phyloP scores from a whole-genome alignment of 1,140 invertebrate species.

The Drosophila setifemur region DNA sequence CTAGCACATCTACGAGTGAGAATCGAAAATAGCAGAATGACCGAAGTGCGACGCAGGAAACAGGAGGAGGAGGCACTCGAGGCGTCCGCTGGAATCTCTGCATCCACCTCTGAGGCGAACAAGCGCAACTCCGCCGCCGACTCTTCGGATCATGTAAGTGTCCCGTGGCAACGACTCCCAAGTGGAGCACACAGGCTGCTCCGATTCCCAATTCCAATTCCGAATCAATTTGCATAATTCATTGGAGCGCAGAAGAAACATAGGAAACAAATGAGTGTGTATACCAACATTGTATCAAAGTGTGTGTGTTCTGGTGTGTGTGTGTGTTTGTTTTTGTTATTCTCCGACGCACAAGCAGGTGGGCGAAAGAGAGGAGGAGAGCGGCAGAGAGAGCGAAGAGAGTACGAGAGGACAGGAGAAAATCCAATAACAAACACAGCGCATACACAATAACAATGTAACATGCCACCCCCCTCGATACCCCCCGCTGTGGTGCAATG shows the following conservation, averaged over 20 bases:
- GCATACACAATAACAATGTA: slow-evolving; percentile 21
- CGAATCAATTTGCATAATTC: slow-evolving; percentile 56
- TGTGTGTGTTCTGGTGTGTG: slow-evolving; percentile 27
- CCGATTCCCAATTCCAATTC: slow-evolving; percentile 13
- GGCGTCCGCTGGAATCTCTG: slow-evolving; percentile 21
- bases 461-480: not conserved
- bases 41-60: slow-evolving; percentile 78
- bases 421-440: slow-evolving; percentile 64
- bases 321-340: slow-evolving; percentile 71
- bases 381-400: slow-evolving; percentile 23
- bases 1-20: slow-evolving; percentile 3
- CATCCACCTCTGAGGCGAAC: slow-evolving; percentile 15
- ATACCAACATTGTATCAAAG: slow-evolving; percentile 49
- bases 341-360: slow-evolving; percentile 74
- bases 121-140: slow-evolving; percentile 75
- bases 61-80: slow-evolving; percentile 53
- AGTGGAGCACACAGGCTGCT: slow-evolving; percentile 33
- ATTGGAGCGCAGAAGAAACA: slow-evolving; percentile 54
- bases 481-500: slow-evolving; percentile 36
- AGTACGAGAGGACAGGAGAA: slow-evolving; percentile 25
- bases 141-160: slow-evolving; percentile 82
- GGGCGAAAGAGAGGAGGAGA: slow-evolving; percentile 37
- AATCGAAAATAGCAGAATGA: slow-evolving; percentile 29
- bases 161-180: slow-evolving; percentile 26
- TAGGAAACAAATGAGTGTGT: slow-evolving; percentile 42